phyloP scores from a whole-genome alignment of 2,888 invertebrate genomes.

The Urechis unicinctus region DNA sequence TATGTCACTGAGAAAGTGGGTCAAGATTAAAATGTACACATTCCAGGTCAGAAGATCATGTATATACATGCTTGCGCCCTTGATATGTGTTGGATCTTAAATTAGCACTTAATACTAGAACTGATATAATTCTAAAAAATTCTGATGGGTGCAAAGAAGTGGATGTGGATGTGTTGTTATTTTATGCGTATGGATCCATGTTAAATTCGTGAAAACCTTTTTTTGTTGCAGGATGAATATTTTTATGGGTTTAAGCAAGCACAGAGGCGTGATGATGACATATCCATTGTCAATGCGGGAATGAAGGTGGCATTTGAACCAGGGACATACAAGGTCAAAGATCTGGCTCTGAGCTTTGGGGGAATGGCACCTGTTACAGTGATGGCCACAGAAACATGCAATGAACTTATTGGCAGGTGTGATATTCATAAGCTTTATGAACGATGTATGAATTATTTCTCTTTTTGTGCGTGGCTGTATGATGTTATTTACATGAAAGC shows the following conservation, averaged over 20 bases:
- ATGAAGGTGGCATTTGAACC: conserved; percentile 64
- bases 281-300: conserved; percentile 83
- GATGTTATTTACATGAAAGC: too few species aligned
- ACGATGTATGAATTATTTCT: too few species aligned
- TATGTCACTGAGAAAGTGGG: too few species aligned
- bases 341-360: conserved; percentile 73
- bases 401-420: conserved; percentile 53
- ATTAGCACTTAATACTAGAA: too few species aligned
- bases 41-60: too few species aligned
- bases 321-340: conserved; percentile 55
- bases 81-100: too few species aligned
- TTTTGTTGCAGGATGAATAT: conserved; percentile 62
- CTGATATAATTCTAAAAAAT: too few species aligned
- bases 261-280: conserved; percentile 85
- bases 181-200: background rate
- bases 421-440: background rate
- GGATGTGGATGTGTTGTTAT: too few species aligned
- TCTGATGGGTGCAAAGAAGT: too few species aligned
- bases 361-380: conserved; percentile 88
- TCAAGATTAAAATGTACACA: too few species aligned
- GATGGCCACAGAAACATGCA: conserved; percentile 63
- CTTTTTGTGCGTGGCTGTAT: too few species aligned
- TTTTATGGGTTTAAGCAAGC: conserved; percentile 82
- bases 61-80: too few species aligned
- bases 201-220: background rate